phyloP scores from a whole-genome alignment of 2,113 vertebrate species.

The Calcarius ornatus region DNA sequence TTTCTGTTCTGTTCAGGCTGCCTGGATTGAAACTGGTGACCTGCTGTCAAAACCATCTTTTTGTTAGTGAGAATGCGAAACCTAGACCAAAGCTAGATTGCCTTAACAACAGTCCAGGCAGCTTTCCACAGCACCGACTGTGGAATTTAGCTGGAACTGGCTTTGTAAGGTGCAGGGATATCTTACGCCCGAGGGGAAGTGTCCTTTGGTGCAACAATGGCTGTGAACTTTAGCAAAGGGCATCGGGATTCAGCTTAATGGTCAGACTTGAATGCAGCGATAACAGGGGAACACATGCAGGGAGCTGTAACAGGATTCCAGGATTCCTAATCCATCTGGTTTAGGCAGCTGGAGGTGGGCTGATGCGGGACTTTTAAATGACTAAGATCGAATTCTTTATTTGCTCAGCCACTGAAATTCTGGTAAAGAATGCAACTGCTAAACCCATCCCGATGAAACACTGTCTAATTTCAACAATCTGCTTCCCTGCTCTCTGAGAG shows the following conservation, averaged over 20 bases:
- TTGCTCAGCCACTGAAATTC: not conserved
- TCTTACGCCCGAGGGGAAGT: not conserved
- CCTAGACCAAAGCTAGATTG: not conserved
- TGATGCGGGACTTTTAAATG: not conserved
- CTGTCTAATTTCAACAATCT: not conserved
- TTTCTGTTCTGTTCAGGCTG: not conserved
- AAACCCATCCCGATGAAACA: not conserved
- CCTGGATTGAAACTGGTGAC: not conserved
- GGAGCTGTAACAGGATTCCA: not conserved
- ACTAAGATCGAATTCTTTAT: not conserved
- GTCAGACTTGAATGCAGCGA: not conserved
- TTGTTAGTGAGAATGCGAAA: not conserved
- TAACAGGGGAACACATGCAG: not conserved
- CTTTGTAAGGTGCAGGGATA: not conserved
- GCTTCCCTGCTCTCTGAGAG: not conserved
- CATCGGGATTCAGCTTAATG: not conserved
- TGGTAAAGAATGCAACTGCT: conserved; percentile 3
- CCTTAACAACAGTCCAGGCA: not conserved
- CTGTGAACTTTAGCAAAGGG: not conserved
- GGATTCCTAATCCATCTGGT: not conserved
- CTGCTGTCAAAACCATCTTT: not conserved
- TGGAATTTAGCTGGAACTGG: not conserved
- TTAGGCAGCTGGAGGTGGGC: not conserved
- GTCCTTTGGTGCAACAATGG: not conserved
- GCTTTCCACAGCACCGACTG: not conserved